phyloP scores from a whole-genome alignment of 1,140 invertebrate species.

The Drosophila bifasciata region DNA sequence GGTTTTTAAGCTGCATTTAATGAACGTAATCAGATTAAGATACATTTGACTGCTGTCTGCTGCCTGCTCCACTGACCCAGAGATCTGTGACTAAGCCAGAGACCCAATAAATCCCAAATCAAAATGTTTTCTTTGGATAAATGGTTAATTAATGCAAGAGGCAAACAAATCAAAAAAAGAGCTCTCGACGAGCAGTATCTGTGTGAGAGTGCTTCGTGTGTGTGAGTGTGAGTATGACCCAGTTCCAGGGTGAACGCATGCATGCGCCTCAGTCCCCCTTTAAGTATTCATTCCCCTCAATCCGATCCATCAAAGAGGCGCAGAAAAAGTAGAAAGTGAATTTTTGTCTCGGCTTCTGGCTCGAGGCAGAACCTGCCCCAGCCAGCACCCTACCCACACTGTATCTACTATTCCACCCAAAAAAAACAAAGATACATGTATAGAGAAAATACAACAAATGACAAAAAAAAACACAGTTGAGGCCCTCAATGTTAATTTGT shows the following conservation, averaged over 20 bases:
- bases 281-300: conserved; percentile 1
- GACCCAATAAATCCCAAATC: conserved; percentile 37
- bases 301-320: conserved; percentile 27
- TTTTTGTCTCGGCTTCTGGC: conserved; percentile 31
- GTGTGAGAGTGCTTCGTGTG: conserved; percentile 10
- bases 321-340: conserved; percentile 76
- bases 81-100: conserved; percentile 29
- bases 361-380: conserved; percentile 26
- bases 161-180: conserved; percentile 70
- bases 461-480: conserved; percentile 7
- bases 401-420: not conserved
- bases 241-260: conserved; percentile 56
- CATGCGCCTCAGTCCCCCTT: conserved; percentile 35
- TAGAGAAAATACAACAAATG: not conserved
- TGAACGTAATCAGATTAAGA: conserved; percentile 41
- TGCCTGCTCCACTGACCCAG: conserved; percentile 59
- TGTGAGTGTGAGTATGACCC: conserved; percentile 57
- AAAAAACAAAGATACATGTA: conserved; percentile 3
- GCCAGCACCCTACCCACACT: not conserved
- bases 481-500: conserved; percentile 63
- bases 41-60: not conserved
- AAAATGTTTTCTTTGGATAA: conserved; percentile 48
- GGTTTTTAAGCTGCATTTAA: conserved; percentile 32
- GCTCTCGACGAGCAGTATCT: conserved; percentile 27
- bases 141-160: conserved; percentile 74